Base-by-base conservation (phyloP, 2,113 vertebrate species). In the Pygathrix nemaeus region DNA sequence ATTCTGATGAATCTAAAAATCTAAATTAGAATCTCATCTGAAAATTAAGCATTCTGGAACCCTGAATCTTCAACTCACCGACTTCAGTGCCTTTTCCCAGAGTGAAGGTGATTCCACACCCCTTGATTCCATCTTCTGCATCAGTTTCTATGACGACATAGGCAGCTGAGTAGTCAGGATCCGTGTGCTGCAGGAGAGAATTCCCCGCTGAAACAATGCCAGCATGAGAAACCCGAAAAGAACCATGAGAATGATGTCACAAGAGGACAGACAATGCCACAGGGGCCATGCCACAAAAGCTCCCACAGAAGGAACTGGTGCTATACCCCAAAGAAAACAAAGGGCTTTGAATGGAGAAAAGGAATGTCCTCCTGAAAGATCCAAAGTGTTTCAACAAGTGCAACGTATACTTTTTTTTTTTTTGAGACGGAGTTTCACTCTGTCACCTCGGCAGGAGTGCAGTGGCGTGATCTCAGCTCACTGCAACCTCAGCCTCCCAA, bases 1-100 rank as follows among this genome's bases (percentile, higher is more conserved):
- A 64, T 30, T 64, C 61, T 14, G 32, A 64, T 32, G 61, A 30
- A 64, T 64, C 61, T 64, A 64, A 64, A 12, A 64, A 64, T 64
- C 61, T 6, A 64, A 64, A 13, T 30, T 32, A 64, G 27, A 64
- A 64, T 64, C 27, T 32, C 27, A 64, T 64, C 61, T 64, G 61
- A 84, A 78, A 64, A 64, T 0, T 6, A 82, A 86, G 45, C 70
- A 92, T 64, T 64, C 35, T 59, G n/a, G 64, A 78, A 55, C 45
- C 61, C 52, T 45, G 48, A 89, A 94, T 4, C 16, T 23, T 40
- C 55, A 76, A 96, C 98, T 99, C 97, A 99, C 99, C 99, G 13
- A 99, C 99, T 97, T 99, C 99, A 0, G 99, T 99, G 96, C 99
- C 99, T 98, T 98, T 99, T 17, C 99, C 99, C 83, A 99, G 94